Evolutionary conservation across 2,113 vertebrate species (phyloP).

Genomic region (Okapia johnstoni): DNA sequence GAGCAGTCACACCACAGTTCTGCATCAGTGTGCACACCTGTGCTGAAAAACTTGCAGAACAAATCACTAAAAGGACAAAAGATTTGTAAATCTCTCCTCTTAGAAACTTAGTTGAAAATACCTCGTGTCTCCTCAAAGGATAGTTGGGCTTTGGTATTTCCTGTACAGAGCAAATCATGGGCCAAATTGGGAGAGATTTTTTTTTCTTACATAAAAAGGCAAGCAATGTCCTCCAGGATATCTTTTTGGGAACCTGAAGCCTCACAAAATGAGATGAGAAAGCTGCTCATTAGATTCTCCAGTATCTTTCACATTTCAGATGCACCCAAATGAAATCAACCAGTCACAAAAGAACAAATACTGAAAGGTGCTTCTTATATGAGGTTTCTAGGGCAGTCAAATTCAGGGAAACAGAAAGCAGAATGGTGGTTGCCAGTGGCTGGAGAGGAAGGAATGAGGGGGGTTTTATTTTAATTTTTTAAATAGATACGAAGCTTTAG

Average conservation of each 20-base stretch:
- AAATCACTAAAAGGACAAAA: neutral
- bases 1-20: fast-evolving
- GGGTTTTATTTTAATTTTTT: neutral
- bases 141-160: neutral
- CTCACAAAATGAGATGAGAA: neutral
- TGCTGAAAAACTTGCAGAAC: neutral
- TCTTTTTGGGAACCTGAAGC: neutral
- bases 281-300: neutral
- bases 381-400: neutral
- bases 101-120: neutral
- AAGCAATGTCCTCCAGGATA: neutral
- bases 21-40: neutral
- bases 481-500: neutral
- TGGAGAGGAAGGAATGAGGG: neutral
- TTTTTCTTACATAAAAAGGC: neutral
- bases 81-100: neutral
- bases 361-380: fast-evolving
- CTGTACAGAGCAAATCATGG: neutral
- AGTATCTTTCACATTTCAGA: neutral
- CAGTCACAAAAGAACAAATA: neutral
- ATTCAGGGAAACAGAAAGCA: neutral
- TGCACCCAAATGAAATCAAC: neutral
- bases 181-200: neutral
- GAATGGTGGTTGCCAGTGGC: neutral
- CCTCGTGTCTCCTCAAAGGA: neutral